phyloP scores from a whole-genome alignment of 1,140 invertebrate genomes.

The Heliconius nattereri region DNA sequence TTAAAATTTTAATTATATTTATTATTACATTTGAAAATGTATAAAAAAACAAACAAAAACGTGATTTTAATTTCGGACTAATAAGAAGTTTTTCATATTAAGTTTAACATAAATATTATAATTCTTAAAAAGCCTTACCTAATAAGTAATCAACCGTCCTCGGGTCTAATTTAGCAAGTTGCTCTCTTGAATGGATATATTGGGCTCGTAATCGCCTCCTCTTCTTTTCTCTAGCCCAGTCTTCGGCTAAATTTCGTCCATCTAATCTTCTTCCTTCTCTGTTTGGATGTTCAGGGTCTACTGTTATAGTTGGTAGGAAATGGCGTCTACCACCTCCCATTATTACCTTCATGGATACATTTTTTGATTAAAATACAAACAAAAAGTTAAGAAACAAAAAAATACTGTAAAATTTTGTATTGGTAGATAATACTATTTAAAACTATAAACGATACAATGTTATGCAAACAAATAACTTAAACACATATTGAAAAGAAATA shows the following conservation, averaged over 20 bases:
- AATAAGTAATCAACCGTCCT: conserved; percentile 84
- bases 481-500: not conserved
- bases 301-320: conserved; percentile 84
- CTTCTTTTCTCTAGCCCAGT: conserved; percentile 85
- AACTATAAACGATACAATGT: not conserved
- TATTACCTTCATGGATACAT: conserved; percentile 75
- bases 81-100: not conserved
- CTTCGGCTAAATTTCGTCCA: conserved; percentile 87
- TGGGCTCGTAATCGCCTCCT: conserved; percentile 80
- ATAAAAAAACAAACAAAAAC: not conserved
- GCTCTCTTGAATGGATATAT: conserved; percentile 84
- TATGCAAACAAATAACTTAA: not conserved
- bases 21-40: not conserved
- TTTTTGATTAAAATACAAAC: not conserved
- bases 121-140: conserved; percentile 74
- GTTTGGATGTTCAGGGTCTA: conserved; percentile 83
- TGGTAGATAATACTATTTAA: not conserved
- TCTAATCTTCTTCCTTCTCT: conserved; percentile 83
- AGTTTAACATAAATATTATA: not conserved
- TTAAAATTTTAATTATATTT: not conserved
- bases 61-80: too few relatives aligned
- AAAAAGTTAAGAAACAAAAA: not conserved
- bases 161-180: conserved; percentile 84
- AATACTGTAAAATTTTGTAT: not conserved
- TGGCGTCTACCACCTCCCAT: conserved; percentile 86